Conservation (phyloP, 1,140 invertebrate genomes). For the Grapholita molesta region DNA sequence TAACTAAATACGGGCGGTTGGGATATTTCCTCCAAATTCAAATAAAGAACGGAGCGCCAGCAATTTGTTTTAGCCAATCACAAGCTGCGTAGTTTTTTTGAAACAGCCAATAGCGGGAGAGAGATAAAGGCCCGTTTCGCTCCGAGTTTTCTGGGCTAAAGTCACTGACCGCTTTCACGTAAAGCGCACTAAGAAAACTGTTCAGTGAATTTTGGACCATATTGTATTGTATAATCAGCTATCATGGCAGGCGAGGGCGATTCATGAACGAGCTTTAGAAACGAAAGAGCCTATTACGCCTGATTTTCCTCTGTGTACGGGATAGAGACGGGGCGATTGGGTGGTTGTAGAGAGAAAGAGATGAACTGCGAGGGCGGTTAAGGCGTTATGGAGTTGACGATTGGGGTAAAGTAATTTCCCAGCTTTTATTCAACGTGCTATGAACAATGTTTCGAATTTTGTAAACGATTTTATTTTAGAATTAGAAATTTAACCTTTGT, state of each 20-base stretch:
- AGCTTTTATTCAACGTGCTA: slow-evolving; percentile 58
- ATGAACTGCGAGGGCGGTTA: slow-evolving; percentile 46
- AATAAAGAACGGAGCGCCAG: slow-evolving; percentile 53
- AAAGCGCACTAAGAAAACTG: slow-evolving; percentile 43
- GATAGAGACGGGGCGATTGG: slow-evolving; percentile 35
- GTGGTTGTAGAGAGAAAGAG: slow-evolving; percentile 30
- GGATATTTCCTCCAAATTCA: slow-evolving; percentile 36
- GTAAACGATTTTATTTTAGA: background rate
- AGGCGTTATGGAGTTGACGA: slow-evolving; percentile 33
- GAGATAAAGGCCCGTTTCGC: slow-evolving; percentile 54
- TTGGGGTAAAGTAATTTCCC: slow-evolving; percentile 64
- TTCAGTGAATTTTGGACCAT: slow-evolving; percentile 53
- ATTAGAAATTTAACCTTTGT: background rate
- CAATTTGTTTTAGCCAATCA: slow-evolving; percentile 67
- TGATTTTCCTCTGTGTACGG: slow-evolving; percentile 31
- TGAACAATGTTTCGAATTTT: slow-evolving; percentile 46
- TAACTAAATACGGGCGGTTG: slow-evolving; percentile 28
- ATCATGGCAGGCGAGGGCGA: slow-evolving; percentile 65
- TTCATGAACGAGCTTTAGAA: slow-evolving; percentile 45
- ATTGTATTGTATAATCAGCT: slow-evolving; percentile 73
- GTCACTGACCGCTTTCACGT: slow-evolving; percentile 45
- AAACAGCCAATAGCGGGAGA: slow-evolving; percentile 61
- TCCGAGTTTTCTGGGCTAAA: slow-evolving; percentile 36
- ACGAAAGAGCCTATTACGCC: slow-evolving; percentile 59
- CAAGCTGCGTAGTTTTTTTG: slow-evolving; percentile 53